A percentile compares a stretch with the other conserved stretches of the same genome.
Evolutionary conservation across 2,797 vertebrate genomes (phyloP).

Genomic region (Ara ararauna): DNA sequence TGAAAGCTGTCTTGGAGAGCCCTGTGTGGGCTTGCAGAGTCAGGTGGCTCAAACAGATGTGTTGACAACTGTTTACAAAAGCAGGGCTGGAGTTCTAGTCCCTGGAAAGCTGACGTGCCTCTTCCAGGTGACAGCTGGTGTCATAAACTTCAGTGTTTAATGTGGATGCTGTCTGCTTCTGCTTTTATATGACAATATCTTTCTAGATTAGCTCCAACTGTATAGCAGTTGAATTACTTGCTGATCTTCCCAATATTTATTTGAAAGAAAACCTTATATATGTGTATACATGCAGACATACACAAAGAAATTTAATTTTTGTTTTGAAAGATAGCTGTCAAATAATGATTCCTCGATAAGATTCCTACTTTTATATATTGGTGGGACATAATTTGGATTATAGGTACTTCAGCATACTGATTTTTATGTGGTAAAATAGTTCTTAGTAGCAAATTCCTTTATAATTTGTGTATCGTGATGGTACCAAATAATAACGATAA

Average conservation of each 20-base stretch:
- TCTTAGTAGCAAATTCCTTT: background rate
- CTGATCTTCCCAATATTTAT: background rate
- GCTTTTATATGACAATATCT: background rate
- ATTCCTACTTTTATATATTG: background rate
- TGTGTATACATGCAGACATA: background rate
- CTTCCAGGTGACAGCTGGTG: background rate
- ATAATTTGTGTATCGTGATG: background rate
- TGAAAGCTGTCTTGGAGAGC: background rate
- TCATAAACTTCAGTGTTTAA: background rate
- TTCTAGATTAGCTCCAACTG: background rate
- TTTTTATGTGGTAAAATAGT: constrained; percentile 1
- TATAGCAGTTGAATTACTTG: background rate
- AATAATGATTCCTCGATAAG: background rate
- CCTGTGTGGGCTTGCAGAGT: fast-evolving
- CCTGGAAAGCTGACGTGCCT: background rate
- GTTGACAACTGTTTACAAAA: background rate
- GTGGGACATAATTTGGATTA: background rate
- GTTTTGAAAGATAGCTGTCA: background rate
- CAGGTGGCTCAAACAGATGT: background rate
- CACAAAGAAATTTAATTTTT: background rate
- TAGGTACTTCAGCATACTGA: background rate
- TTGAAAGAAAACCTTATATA: background rate
- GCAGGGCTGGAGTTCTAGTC: background rate
- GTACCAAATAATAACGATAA: constrained; percentile 13
- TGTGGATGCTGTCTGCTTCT: background rate